Base-by-base conservation (phyloP, 2,888 invertebrate genomes). In the Noctua janthe region DNA sequence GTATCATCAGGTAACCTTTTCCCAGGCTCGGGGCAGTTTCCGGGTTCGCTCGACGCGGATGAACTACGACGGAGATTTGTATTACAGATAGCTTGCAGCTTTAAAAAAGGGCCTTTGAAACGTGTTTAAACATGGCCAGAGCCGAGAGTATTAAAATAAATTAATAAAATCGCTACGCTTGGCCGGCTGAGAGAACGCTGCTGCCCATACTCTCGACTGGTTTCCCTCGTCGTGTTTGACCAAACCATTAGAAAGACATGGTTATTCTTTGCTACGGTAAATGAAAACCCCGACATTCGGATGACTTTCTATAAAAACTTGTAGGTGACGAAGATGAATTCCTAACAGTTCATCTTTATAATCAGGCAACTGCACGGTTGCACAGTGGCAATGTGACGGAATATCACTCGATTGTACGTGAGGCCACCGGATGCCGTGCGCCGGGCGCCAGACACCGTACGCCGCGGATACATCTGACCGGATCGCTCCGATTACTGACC, bases 1-100 rank as follows among this genome's bases (percentile, higher is more conserved):
- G 74, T 13, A 39, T 35, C 74, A 75, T 64, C 74, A 23, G 13
- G 29, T 71, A 51, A 71, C 69, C 64, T 51, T 67, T 85, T 83
- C 85, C 85, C 86, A 83, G 83, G 66, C 67, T 23, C 39, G 17
- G 35, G 35, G 56, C 74, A 54, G 56, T 74, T 81, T 82, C 85
- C 85, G 78, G 82, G 64, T 23, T 23, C 15, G 10, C 35, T 20
- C 47, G 23, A 43, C n/a, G 81, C 20, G 62, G n/a, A 43, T 67
- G 51, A 78, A 35, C 23, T 78, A 15, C 51, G 49, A 23, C 23
- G 2, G 39, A 70, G 2, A 74, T 81, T 62, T n/a, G 20, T n/a
- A 8, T 47, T 15, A 39, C 29, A 54, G 76, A 82, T 82, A 59
- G 23, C 29, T 15, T 59, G 74, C 43, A 74, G n/a, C 15, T 35